Base-by-base conservation (phyloP, 2,888 invertebrate species). In the Lasioglossum lativentre region DNA sequence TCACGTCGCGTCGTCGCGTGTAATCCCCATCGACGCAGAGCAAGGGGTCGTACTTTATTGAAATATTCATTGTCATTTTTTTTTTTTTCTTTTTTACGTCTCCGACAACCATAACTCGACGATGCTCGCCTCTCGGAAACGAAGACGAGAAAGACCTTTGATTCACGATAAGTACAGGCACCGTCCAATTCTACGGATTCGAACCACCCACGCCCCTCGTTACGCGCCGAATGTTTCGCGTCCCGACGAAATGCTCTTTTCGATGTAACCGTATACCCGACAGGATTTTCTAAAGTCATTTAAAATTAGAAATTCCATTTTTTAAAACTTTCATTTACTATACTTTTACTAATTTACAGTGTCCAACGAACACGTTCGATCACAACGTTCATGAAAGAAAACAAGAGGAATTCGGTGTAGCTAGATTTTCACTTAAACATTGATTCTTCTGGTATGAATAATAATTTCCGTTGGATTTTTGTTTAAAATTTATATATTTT, bases 1-100 rank as follows among this genome's bases (percentile, higher is more conserved):
- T 74, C 16, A 10, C 34, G 34, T 34, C 34, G n/a, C 27, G 23
- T 30, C 8, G 30, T 34, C 4, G 38, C 59, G 40, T 38, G 40
- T 56, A 80, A 86, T 75, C 56, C 66, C 80, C 71, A 75, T 59
- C 34, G 42, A 16, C 19, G 34, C 8, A 1, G 76, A 27, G 40
- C 2, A 2, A 16, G 83, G 63, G 30, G 66, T 40, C 56, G 40
- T 45, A 74, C 68, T 86, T 88, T 90, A 89, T 90, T 89, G 90
- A 90, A 90, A 90, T 89, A 90, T 90, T 90, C 85, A 89, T 89
- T 83, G 83, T 83, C 42, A 72, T 83, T 76, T 75, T 10, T 59
- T 76, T 68, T 80, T 72, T 63, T 52, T 80, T 72, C 56, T 52
- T 78, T 68, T 82, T 68, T 59, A 68, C 52, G 75, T 72, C 80